Evolutionary conservation across 2,113 vertebrate species (phyloP).

Genomic region (Penelope pileata): DNA sequence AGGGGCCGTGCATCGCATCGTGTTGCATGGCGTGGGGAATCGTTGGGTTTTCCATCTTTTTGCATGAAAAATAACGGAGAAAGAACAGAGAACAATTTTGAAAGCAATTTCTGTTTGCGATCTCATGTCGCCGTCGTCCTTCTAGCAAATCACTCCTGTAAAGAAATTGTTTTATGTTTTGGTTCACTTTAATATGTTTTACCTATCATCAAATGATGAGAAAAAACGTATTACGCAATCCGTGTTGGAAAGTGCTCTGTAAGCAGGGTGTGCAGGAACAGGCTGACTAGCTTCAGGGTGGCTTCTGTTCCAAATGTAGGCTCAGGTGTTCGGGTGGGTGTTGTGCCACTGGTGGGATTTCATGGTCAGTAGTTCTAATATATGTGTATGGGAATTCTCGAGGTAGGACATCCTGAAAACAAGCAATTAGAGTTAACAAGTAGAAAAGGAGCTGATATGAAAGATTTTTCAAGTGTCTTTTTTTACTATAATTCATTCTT

Average conservation of each 20-base stretch:
- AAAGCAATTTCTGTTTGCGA: not conserved
- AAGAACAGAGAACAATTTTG: not conserved
- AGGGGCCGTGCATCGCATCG: not conserved
- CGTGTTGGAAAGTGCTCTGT: rapidly evolving
- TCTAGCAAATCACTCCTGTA: not conserved
- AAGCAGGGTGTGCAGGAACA: not conserved
- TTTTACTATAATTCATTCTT: not conserved
- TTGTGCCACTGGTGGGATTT: not conserved
- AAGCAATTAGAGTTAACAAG: not conserved
- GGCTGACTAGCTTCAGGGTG: not conserved
- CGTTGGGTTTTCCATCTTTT: not conserved
- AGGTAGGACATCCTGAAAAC: not conserved
- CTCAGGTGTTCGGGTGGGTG: not conserved
- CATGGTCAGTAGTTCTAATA: not conserved
- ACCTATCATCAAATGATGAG: not conserved
- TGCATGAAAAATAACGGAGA: not conserved
- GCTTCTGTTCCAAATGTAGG: not conserved
- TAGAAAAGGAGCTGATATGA: not conserved
- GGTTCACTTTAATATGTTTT: not conserved
- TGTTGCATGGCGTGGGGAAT: not conserved
- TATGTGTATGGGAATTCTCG: not conserved
- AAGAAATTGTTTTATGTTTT: not conserved
- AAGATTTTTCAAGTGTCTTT: too few species aligned
- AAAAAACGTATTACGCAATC: not conserved
- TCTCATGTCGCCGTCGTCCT: not conserved